phyloP scores from a whole-genome alignment of 2,113 vertebrate genomes.

The Aramus guarauna region DNA sequence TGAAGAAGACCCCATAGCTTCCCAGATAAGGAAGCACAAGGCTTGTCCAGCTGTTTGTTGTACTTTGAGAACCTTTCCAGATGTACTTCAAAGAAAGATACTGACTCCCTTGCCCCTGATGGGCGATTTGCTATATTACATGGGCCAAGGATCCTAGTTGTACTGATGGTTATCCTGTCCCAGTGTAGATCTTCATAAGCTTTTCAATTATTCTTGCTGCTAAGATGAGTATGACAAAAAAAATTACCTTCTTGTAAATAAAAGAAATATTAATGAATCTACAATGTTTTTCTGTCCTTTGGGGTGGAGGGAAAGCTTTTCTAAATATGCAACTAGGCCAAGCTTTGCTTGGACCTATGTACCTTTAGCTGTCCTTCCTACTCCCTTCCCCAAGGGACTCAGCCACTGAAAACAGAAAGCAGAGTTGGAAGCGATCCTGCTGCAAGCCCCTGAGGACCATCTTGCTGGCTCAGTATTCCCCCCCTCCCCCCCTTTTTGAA shows the following conservation, averaged over 20 bases:
- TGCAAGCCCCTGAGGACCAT: not conserved
- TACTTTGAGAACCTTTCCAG: not conserved
- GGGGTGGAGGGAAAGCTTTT: not conserved
- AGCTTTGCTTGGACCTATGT: not conserved
- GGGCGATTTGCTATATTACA: not conserved
- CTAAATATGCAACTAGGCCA: not conserved
- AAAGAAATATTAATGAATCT: not conserved
- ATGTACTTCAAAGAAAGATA: not conserved
- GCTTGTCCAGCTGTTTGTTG: not conserved
- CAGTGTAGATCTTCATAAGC: not conserved
- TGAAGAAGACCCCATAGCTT: not conserved
- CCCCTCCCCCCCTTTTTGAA: not conserved
- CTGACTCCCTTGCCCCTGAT: not conserved
- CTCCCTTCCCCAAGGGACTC: not conserved
- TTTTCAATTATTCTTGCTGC: conserved; percentile 19
- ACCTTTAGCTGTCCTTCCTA: not conserved
- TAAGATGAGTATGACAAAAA: not conserved
- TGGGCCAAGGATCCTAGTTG: not conserved
- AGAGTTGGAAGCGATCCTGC: not conserved
- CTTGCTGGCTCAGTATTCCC: not conserved
- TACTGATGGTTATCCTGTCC: not conserved
- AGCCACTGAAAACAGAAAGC: not conserved
- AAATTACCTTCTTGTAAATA: not conserved
- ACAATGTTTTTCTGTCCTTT: not conserved
- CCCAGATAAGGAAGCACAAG: not conserved